Evolutionary conservation across 2,797 vertebrate species (phyloP).

Genomic region (Myoxocephalus aenaeus): DNA sequence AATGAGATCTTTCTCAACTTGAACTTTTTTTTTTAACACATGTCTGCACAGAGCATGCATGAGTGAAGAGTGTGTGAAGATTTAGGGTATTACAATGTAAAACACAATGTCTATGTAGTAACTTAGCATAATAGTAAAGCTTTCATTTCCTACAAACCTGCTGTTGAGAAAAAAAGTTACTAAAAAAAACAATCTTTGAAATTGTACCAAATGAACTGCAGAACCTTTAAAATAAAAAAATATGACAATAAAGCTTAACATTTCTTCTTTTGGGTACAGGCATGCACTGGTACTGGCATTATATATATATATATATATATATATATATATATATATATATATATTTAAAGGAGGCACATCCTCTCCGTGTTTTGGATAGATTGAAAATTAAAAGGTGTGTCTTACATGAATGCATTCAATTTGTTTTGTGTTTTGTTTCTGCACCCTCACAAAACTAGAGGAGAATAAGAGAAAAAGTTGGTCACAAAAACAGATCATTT

Average conservation of each 20-base stretch:
- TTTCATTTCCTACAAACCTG: background rate
- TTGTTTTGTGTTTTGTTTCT: background rate
- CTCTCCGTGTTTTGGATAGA: background rate
- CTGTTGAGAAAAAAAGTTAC: background rate
- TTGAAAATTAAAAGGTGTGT: background rate
- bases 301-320: too few relatives aligned
- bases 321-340: too few relatives aligned
- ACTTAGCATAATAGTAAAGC: background rate
- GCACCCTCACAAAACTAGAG: background rate
- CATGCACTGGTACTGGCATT: background rate
- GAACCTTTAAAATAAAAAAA: background rate
- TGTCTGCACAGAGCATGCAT: background rate
- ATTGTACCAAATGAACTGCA: background rate
- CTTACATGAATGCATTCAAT: background rate
- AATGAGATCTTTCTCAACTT: background rate
- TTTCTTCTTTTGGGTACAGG: background rate
- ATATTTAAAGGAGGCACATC: background rate
- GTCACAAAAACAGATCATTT: background rate
- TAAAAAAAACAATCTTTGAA: background rate
- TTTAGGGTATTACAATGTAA: background rate
- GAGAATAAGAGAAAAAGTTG: background rate
- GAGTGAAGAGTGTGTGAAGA: accelerated
- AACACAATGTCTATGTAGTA: background rate
- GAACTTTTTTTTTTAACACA: background rate
- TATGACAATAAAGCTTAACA: background rate